These are phyloP conservation scores for Macrosiphum euphorbiae DNA, from an alignment of 2,888 invertebrate genomes.

Conservation along the genomic window DNA sequence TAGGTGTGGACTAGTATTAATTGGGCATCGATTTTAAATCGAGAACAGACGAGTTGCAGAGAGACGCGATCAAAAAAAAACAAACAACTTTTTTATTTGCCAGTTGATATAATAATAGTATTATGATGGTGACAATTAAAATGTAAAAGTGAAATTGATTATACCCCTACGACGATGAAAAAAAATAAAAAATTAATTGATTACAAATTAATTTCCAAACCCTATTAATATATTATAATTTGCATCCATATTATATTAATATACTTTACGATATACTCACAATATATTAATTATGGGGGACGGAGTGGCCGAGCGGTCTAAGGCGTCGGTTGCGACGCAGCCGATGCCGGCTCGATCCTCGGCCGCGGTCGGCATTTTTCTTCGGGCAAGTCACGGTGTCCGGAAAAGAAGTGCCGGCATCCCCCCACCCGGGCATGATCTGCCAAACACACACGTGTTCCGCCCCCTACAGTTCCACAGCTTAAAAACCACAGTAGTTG, in stretches of 20 bases:
- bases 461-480: no score
- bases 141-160: conserved; percentile 5
- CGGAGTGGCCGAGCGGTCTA: no score
- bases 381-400: no score
- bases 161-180: background rate
- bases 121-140: background rate
- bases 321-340: no score
- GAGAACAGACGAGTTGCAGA: background rate
- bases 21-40: conserved; percentile 31
- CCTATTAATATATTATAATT: background rate
- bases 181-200: background rate
- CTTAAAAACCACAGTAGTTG: no score
- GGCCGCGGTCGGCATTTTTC: no score
- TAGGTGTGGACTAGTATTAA: background rate
- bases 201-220: background rate
- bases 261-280: background rate
- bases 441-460: no score
- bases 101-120: background rate
- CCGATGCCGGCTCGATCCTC: no score
- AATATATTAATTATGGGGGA: no score
- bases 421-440: no score
- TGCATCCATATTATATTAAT: no score
- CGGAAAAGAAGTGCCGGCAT: no score
- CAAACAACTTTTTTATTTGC: background rate
- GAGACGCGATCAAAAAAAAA: background rate